These are phyloP conservation scores for Lumbricus terrestris DNA, from an alignment of 2,888 invertebrate species.

Conservation along the genomic window DNA sequence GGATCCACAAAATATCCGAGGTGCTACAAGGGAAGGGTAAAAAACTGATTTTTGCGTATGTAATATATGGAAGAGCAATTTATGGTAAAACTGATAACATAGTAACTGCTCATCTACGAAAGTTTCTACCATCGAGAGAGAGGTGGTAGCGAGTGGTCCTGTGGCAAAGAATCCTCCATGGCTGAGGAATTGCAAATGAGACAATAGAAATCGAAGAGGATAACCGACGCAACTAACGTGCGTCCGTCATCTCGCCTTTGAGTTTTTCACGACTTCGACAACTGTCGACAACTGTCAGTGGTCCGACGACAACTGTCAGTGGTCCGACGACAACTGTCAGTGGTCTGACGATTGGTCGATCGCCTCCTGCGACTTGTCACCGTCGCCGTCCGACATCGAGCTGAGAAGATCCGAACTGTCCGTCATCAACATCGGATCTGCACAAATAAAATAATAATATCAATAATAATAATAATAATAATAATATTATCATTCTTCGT, in stretches of 20 bases:
- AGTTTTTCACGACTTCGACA: background rate
- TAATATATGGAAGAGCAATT: too few species aligned
- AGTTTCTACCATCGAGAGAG: background rate
- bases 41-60: too few species aligned
- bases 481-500: too few species aligned
- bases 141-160: too few species aligned
- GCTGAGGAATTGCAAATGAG: too few species aligned
- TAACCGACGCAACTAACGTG: background rate
- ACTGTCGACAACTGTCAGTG: conserved; percentile 7
- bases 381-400: background rate
- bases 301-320: background rate
- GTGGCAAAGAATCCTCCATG: too few species aligned
- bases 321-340: background rate
- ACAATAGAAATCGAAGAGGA: background rate
- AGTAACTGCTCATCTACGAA: background rate
- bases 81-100: too few species aligned
- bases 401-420: background rate
- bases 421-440: conserved; percentile 11
- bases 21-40: too few species aligned
- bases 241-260: background rate
- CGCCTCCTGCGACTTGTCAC: background rate
- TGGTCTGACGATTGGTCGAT: background rate
- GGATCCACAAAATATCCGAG: too few species aligned
- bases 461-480: background rate
- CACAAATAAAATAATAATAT: background rate